Base-by-base conservation (phyloP, 2,888 invertebrate genomes). In the Apamea crenata region DNA sequence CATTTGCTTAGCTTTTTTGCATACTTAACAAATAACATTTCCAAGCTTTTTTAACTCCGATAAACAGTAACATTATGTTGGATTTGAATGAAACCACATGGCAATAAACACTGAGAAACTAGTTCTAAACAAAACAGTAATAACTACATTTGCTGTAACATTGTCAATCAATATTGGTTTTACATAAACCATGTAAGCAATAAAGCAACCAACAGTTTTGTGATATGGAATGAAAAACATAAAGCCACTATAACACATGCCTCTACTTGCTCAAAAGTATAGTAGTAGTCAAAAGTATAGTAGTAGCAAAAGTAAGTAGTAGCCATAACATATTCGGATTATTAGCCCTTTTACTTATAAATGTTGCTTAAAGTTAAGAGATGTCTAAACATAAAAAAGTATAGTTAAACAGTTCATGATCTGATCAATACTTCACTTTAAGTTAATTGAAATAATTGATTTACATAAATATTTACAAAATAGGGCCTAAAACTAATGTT, bases 141-240 rank as follows among this genome's bases (percentile, higher is more conserved):
- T 81, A 63, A 44, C 32, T 81, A 36, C 18, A 63, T 63, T 81
- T 80, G 21, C 14, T 80, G 16, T 53, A 80, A 59, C 40, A 74
- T 67, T 50, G 76, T 40, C 76, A 67, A 82, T 82, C 32, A 59
- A 75, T 82, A 61, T 75, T 59, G 18, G 21, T 44, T 50, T 66
- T 75, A 50, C 65, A 56, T 56, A 29, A 66, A 32, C n/a, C 47
- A 32, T 80, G 47, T 59, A 56, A 36, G n/a, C 36, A 56, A 56
- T 36, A 32, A 21, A 40, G 16, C 32, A 66, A 50, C 40, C 32
- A 50, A 59, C 18, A 10, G 44, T 67, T 74, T 47, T 40, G 16
- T 67, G 40, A 32, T 53, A 67, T 32, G 29, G 14, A 50, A 80
- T 5, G 1, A 50, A 80, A 50, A 66, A 40, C 40, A 59, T 32